These are phyloP conservation scores for Ochlodes sylvanus DNA, from an alignment of 2,888 invertebrate species.

Conservation along the genomic window DNA sequence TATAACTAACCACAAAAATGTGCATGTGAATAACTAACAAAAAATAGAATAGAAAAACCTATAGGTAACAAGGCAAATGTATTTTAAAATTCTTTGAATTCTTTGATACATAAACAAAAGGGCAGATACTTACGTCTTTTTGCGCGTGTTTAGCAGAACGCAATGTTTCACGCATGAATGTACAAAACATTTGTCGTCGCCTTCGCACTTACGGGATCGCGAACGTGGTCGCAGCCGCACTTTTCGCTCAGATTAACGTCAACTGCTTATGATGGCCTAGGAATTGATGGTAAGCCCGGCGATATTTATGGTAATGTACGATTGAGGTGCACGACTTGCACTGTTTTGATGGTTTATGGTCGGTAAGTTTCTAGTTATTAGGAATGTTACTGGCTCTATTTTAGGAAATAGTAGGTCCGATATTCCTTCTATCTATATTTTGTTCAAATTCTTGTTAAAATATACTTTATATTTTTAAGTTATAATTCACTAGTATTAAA, in stretches of 20 bases:
- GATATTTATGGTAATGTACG: slow-evolving; percentile 63
- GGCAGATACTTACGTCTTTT: slow-evolving; percentile 60
- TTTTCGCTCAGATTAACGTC: slow-evolving; percentile 76
- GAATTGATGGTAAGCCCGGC: slow-evolving; percentile 72
- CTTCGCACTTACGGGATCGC: slow-evolving; percentile 66
- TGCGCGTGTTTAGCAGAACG: slow-evolving; percentile 63
- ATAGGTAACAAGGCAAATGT: not conserved
- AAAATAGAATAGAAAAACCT: not conserved
- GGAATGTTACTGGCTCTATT: no score
- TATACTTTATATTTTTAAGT: no score
- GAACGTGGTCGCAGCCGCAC: slow-evolving; percentile 70
- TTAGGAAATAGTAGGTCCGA: no score
- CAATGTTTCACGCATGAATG: slow-evolving; percentile 79
- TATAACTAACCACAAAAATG: not conserved
- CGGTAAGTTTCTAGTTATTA: no score
- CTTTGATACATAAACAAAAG: slow-evolving; percentile 15
- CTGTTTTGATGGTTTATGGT: no score
- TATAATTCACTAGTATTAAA: no score
- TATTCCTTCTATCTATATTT: no score
- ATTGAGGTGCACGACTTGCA: slow-evolving; percentile 20
- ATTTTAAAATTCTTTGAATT: not conserved
- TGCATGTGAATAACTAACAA: not conserved
- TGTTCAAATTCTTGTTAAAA: no score
- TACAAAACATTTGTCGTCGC: slow-evolving; percentile 79
- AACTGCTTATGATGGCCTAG: slow-evolving; percentile 75